Percentiles rank a stretch among this genome's conserved stretches.
phyloP scores from a whole-genome alignment of 2,888 invertebrate species.

The Oxystoma pomonae region DNA sequence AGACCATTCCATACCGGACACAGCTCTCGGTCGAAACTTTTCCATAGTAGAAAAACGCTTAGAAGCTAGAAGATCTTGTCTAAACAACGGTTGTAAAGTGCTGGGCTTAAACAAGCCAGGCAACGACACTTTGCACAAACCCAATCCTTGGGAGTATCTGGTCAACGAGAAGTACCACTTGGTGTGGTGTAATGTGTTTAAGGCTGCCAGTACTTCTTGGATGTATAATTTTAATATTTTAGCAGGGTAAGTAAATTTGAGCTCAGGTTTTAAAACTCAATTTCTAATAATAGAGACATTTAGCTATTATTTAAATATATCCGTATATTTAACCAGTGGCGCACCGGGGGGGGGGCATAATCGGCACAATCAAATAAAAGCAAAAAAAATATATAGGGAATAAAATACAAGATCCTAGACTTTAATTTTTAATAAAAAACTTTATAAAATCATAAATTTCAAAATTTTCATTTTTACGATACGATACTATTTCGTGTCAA shows the following conservation, averaged over 20 bases:
- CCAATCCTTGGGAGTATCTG: conserved; percentile 83
- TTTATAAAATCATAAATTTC: too few relatives aligned
- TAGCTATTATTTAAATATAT: too few relatives aligned
- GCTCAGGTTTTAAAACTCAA: not conserved
- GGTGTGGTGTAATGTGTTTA: conserved; percentile 81
- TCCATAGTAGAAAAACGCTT: conserved; percentile 56
- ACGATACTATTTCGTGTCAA: too few relatives aligned
- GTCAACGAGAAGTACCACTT: conserved; percentile 75
- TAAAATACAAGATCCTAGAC: too few relatives aligned
- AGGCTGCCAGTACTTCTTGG: conserved; percentile 87
- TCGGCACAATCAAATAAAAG: too few relatives aligned
- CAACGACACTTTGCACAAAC: conserved; percentile 58
- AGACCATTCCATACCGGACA: not conserved
- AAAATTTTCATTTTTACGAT: too few relatives aligned
- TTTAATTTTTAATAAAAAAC: too few relatives aligned
- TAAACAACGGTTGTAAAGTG: conserved; percentile 56
- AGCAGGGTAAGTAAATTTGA: conserved; percentile 60
- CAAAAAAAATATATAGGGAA: too few relatives aligned
- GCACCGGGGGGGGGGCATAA: too few relatives aligned
- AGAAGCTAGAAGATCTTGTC: conserved; percentile 54
- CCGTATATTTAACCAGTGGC: too few relatives aligned
- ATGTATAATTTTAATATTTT: conserved; percentile 87
- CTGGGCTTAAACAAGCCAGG: conserved; percentile 58
- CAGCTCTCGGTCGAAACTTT: conserved; percentile 1
- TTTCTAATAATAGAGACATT: too few relatives aligned